Percentiles rank a stretch among this genome's conserved stretches.
phyloP scores from a whole-genome alignment of 1,140 invertebrate genomes.

The Monomorium pharaonis region DNA sequence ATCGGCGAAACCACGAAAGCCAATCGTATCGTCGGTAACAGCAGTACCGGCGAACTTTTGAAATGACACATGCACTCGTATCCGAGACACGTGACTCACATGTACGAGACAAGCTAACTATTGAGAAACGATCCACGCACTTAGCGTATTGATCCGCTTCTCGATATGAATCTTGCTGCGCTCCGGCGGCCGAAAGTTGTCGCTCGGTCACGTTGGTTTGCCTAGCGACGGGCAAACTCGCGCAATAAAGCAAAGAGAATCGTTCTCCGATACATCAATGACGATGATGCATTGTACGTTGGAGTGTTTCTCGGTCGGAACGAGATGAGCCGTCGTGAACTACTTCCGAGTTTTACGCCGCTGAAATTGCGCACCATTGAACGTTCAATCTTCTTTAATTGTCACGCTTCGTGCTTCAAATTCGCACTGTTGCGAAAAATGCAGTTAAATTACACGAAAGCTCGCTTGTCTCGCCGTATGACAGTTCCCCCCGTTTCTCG shows the following conservation, averaged over 20 bases:
- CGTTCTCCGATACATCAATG: slow-evolving; percentile 32
- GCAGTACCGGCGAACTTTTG: slow-evolving; percentile 51
- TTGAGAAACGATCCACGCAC: slow-evolving; percentile 71
- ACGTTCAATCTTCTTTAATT: slow-evolving; percentile 53
- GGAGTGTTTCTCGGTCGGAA: slow-evolving; percentile 19
- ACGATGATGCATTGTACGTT: slow-evolving; percentile 38
- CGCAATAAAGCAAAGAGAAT: slow-evolving; percentile 57
- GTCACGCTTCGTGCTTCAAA: slow-evolving; percentile 43
- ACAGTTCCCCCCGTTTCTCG: background rate
- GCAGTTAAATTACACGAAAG: slow-evolving; percentile 29
- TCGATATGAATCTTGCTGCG: slow-evolving; percentile 71
- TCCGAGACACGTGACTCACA: slow-evolving; percentile 66
- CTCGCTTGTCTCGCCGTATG: slow-evolving; percentile 3
- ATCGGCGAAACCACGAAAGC: slow-evolving; percentile 60
- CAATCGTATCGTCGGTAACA: slow-evolving; percentile 57
- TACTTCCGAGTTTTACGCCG: slow-evolving; percentile 43
- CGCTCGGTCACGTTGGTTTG: slow-evolving; percentile 58
- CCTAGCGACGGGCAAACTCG: slow-evolving; percentile 51
- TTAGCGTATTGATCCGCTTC: slow-evolving; percentile 74
- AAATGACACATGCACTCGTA: slow-evolving; percentile 72
- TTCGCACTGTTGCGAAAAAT: slow-evolving; percentile 43
- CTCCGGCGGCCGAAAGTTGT: slow-evolving; percentile 52
- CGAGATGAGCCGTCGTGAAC: slow-evolving; percentile 38
- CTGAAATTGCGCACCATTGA: slow-evolving; percentile 55
- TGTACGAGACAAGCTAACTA: slow-evolving; percentile 41